A percentile compares a stretch with the other conserved stretches of the same genome.
phyloP scores from a whole-genome alignment of 2,797 vertebrate species.

The Myotis myotis region DNA sequence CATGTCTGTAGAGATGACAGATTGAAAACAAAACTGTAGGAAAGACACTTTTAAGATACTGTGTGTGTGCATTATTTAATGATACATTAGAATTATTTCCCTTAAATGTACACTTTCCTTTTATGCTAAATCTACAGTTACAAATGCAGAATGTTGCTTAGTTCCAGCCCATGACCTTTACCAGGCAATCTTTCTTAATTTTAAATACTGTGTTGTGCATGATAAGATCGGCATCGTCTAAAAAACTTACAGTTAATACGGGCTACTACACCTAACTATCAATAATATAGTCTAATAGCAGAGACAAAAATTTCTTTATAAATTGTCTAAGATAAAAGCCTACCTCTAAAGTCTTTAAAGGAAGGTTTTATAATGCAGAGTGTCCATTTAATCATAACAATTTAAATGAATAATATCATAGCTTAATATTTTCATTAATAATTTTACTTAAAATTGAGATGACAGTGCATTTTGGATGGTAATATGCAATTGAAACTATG shows the following conservation, averaged over 20 bases:
- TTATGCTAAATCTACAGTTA: background rate
- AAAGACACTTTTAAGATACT: background rate
- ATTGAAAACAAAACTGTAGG: background rate
- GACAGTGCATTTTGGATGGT: slow-evolving; percentile 23
- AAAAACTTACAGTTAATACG: background rate
- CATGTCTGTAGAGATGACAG: background rate
- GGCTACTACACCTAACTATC: background rate
- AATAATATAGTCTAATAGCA: background rate
- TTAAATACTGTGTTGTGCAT: background rate
- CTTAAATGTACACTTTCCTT: background rate
- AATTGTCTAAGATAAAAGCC: slow-evolving; percentile 43
- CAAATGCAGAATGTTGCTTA: background rate
- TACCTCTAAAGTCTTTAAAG: slow-evolving; percentile 21
- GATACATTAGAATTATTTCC: slow-evolving; percentile 27
- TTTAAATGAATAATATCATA: slow-evolving; percentile 30
- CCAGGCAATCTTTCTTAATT: background rate
- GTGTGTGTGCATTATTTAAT: background rate
- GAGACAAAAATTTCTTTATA: background rate
- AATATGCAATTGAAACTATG: slow-evolving; percentile 9
- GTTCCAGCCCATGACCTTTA: background rate
- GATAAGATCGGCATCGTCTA: background rate
- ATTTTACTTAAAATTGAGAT: slow-evolving; percentile 29
- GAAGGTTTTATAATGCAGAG: background rate
- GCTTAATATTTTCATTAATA: slow-evolving; percentile 37
- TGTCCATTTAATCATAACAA: background rate